Evolutionary conservation across 2,113 vertebrate genomes (phyloP), one percentile per base, ranked within the genome.

Genomic region (Tupaia chinensis): DNA sequence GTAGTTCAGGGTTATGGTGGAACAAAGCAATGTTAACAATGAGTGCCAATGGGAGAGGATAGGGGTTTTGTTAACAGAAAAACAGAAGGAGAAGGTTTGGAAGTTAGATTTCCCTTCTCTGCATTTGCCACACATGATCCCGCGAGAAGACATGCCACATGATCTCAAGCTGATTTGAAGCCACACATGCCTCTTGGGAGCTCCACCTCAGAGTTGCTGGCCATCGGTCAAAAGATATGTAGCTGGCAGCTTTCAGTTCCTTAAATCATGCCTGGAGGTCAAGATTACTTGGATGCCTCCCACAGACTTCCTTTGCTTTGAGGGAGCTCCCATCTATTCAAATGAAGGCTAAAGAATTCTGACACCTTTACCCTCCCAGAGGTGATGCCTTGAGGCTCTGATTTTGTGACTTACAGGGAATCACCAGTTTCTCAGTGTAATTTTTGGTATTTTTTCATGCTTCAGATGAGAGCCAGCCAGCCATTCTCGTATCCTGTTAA

Each of bases 331-430:
- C 29, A 54, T 80, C 61, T 92, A 58, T 83, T 95, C 76, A 96
- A 92, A 96, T 95, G 95, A 97, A n/a, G 61, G 34, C 85, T 96
- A 73, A 79, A 88, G 94, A 65, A 95, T 89, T 97, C 88, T 95
- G 89, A 97, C 69, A 92, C 91, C 77, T 78, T 85, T 79, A 32
- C 6, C n/a, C 79, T 96, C 87, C 94, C 70, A 95, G 44, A 94
- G 25, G 84, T 92, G 79, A 73, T 86, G 83, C n/a, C 97, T 92
- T 87, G 78, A 98, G 96, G 96, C 93, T 95, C 97, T 96, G 97
- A 95, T 95, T 94, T 94, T 93, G 20, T 95, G 94, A 96, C 96
- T 96, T 96, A 87, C 97, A 96, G 60, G 83, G 96, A 97, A 96
- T 22, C 69, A 65, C 92, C 94, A 85, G 25, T 82, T 95, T 91